Evolutionary conservation across 2,888 invertebrate genomes (phyloP).

Genomic region (Dioctria linearis): DNA sequence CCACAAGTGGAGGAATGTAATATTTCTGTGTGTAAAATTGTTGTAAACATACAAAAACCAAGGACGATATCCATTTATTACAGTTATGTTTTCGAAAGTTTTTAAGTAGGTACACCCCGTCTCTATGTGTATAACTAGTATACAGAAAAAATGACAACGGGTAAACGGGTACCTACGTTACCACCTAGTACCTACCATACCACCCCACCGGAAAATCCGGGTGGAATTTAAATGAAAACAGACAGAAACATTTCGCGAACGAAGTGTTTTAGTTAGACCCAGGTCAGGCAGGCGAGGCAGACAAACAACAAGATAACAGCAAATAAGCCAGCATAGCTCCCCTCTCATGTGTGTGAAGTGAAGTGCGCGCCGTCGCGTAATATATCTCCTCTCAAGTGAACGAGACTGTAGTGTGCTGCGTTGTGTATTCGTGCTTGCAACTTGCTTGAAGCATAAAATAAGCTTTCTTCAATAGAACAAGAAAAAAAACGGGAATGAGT

Average conservation of each 20-base stretch:
- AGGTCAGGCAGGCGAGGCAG: conserved; percentile 13
- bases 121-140: neutral
- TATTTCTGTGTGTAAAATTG: neutral
- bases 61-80: neutral
- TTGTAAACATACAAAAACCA: neutral
- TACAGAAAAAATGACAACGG: too few relatives aligned
- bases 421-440: too few relatives aligned
- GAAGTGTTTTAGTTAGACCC: neutral
- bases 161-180: too few relatives aligned
- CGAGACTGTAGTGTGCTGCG: conserved; percentile 2
- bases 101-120: neutral
- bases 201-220: conserved; percentile 1
- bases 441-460: neutral
- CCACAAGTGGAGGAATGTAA: conserved; percentile 13
- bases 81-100: too few relatives aligned
- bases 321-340: too few relatives aligned
- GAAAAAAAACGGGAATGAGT: neutral
- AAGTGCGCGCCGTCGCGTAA: neutral
- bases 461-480: conserved; percentile 3
- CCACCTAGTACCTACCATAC: too few relatives aligned
- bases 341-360: conserved; percentile 14
- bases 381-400: conserved; percentile 22
- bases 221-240: conserved; percentile 33
- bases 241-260: conserved; percentile 3
- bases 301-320: neutral